Percentiles rank a stretch among this genome's conserved stretches.
Conservation (phyloP, 1,140 invertebrate genomes). For the Olivierus martensii region DNA sequence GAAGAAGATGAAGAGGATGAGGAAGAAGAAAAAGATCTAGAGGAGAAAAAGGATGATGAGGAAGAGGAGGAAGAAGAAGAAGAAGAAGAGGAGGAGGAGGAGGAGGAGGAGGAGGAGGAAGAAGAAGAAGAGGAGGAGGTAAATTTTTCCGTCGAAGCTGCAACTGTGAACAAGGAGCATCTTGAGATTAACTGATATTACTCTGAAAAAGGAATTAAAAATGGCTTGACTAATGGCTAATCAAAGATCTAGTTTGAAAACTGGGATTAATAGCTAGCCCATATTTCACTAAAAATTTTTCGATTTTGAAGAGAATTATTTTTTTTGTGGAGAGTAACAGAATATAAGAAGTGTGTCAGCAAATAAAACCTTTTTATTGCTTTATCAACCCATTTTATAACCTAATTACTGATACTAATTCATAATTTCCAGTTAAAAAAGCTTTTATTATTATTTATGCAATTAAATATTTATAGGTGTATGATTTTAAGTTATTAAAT, state of each 20-base stretch:
- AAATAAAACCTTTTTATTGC: background rate
- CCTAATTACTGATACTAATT: background rate
- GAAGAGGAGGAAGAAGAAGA: slow-evolving; percentile 2
- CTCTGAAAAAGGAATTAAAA: slow-evolving; percentile 20
- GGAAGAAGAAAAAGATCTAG: background rate
- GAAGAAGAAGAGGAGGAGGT: background rate
- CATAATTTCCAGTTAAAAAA: background rate
- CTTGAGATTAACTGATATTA: background rate
- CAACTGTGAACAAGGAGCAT: background rate
- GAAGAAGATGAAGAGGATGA: background rate
- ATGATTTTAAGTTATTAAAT: too few species aligned
- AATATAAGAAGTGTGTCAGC: slow-evolving; percentile 20
- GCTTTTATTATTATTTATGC: too few species aligned
- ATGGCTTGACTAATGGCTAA: background rate
- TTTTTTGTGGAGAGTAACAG: slow-evolving; percentile 4
- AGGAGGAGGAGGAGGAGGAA: background rate
- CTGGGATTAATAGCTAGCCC: too few species aligned
- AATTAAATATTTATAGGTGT: too few species aligned
- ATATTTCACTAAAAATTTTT: too few species aligned
- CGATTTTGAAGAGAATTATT: too few species aligned
- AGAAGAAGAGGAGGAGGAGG: slow-evolving; percentile 1
- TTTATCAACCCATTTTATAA: background rate
- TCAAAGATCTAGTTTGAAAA: too few species aligned
- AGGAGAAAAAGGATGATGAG: background rate
- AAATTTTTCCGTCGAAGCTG: background rate